phyloP scores from a whole-genome alignment of 2,888 invertebrate genomes.

The Lottia scabra region DNA sequence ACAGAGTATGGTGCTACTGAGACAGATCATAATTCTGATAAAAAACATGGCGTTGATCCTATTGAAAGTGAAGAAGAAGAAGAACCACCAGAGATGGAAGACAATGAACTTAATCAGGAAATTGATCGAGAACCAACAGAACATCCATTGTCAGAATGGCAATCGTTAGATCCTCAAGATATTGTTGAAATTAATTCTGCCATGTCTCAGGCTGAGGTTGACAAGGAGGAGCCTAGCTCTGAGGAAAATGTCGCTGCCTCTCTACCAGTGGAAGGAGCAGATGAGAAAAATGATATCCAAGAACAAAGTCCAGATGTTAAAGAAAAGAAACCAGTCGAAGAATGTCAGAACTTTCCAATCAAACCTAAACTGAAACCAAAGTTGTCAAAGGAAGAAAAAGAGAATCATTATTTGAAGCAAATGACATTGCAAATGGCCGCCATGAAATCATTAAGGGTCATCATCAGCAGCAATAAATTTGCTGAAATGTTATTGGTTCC shows the following conservation, averaged over 20 bases:
- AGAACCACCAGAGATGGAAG: background rate
- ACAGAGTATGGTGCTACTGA: slow-evolving; percentile 38
- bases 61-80: background rate
- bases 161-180: background rate
- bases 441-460: slow-evolving; percentile 72
- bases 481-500: slow-evolving; percentile 74
- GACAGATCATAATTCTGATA: slow-evolving; percentile 57
- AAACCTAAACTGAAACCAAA: background rate
- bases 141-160: background rate
- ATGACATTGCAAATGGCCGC: slow-evolving; percentile 74
- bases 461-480: slow-evolving; percentile 73
- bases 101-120: background rate
- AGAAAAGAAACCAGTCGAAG: background rate
- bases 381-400: slow-evolving; percentile 49
- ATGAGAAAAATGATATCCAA: background rate
- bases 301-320: background rate
- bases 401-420: slow-evolving; percentile 71
- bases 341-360: background rate
- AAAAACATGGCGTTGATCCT: slow-evolving; percentile 29
- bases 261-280: background rate
- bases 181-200: background rate
- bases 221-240: background rate
- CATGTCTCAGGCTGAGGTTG: background rate
- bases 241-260: background rate
- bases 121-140: background rate